A percentile compares a stretch with the other conserved stretches of the same genome.
These are phyloP conservation scores for Enteromius trimaculatus DNA, from an alignment of 2,797 vertebrate species.

Conservation along the genomic window DNA sequence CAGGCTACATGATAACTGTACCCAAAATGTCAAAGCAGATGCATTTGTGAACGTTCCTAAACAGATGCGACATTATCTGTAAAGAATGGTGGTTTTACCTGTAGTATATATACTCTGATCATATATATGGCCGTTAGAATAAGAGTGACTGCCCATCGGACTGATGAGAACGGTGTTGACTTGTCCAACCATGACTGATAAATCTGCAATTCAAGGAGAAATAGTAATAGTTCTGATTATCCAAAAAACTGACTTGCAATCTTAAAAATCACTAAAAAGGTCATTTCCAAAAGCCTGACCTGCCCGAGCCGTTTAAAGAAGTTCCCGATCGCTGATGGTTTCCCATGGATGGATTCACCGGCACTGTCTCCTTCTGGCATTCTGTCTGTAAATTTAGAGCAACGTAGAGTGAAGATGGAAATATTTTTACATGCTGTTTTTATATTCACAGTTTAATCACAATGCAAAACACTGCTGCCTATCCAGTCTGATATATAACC, in stretches of 20 bases:
- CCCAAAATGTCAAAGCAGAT: not conserved
- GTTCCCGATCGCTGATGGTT: conserved; percentile 86
- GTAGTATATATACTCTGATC: conserved; percentile 98
- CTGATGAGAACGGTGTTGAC: conserved; percentile 91
- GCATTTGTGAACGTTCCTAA: not conserved
- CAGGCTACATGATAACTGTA: too few species aligned
- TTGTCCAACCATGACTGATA: conserved; percentile 99
- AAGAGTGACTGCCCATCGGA: conserved; percentile 91
- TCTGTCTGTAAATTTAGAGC: conserved; percentile 72
- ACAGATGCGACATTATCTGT: not conserved
- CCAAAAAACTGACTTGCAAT: not conserved
- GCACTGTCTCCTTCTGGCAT: conserved; percentile 99
- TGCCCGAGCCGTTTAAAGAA: conserved; percentile 95
- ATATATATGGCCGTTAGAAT: conserved; percentile 92
- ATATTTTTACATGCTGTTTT: not conserved
- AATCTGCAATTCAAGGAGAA: conserved; percentile 76
- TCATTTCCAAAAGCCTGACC: conserved; percentile 75
- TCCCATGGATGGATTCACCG: conserved; percentile 96
- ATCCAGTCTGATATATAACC: not conserved
- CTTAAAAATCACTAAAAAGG: not conserved
- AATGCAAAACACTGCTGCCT: not conserved
- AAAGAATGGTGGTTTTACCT: conserved; percentile 76
- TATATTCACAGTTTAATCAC: not conserved
- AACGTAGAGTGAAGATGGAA: not conserved
- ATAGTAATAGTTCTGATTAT: not conserved